Conservation (phyloP, 1,140 invertebrate genomes). For the Brachionus manjavacas region DNA sequence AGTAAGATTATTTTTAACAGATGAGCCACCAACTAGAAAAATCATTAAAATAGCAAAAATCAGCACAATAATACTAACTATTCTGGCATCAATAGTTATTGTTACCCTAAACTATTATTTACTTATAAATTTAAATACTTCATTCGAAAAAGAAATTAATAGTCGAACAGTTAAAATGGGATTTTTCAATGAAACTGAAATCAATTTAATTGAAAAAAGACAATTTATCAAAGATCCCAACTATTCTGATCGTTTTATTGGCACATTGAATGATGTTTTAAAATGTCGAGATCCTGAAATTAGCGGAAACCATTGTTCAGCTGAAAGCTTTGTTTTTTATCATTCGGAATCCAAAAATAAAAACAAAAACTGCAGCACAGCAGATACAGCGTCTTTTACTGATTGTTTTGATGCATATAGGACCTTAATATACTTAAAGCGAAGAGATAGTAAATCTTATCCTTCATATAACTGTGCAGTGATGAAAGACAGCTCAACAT, state of each 20-base stretch:
- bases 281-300: not conserved
- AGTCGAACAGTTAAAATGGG: not conserved
- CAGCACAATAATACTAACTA: not conserved
- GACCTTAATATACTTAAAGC: not conserved
- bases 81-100: not conserved
- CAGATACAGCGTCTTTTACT: not conserved
- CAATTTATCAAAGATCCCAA: not conserved
- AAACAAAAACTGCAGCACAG: not conserved
- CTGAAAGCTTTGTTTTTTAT: not conserved
- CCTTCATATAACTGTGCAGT: not conserved
- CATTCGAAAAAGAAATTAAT: not conserved
- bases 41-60: not conserved
- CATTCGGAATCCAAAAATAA: not conserved
- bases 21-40: not conserved
- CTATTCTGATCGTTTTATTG: not conserved
- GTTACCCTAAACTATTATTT: not conserved
- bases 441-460: not conserved
- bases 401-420: not conserved
- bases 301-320: not conserved
- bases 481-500: not conserved
- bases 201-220: not conserved
- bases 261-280: not conserved
- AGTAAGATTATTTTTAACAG: not conserved
- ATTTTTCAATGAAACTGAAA: conserved; percentile 1
- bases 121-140: not conserved